phyloP scores from a whole-genome alignment of 2,888 invertebrate genomes.

The Fabriciana adippe region DNA sequence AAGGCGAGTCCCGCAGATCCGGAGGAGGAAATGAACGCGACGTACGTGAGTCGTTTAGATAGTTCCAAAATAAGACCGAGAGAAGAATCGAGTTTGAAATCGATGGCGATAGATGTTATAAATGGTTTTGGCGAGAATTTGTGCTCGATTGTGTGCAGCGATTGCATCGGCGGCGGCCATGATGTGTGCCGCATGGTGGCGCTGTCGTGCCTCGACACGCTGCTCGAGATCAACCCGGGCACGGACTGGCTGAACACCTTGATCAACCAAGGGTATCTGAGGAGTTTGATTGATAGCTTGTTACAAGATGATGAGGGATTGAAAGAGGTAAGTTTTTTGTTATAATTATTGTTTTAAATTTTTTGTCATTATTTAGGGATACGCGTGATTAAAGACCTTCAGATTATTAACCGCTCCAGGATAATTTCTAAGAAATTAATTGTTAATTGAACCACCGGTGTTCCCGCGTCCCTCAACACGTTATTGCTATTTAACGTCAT shows the following conservation, averaged over 20 bases:
- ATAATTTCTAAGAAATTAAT: no score
- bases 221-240: conserved; percentile 88
- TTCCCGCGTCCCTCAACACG: no score
- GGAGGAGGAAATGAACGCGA: conserved; percentile 66
- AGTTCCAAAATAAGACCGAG: conserved; percentile 69
- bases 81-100: conserved; percentile 66
- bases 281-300: conserved; percentile 91
- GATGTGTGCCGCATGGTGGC: conserved; percentile 95
- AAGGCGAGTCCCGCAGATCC: conserved; percentile 69
- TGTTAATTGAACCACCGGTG: no score
- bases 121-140: conserved; percentile 90
- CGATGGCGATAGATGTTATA: conserved; percentile 78
- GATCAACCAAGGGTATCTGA: conserved; percentile 85
- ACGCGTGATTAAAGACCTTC: no score
- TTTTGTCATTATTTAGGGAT: no score
- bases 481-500: no score
- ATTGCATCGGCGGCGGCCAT: conserved; percentile 91
- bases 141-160: conserved; percentile 90
- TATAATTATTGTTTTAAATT: not conserved
- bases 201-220: conserved; percentile 89
- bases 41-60: conserved; percentile 86
- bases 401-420: no score
- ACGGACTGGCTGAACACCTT: conserved; percentile 78
- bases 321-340: conserved; percentile 62
- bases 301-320: conserved; percentile 88